Evolutionary conservation across 1,140 invertebrate genomes (phyloP), one percentile per base, ranked within the genome.

Genomic region (Pristionchus pacificus): DNA sequence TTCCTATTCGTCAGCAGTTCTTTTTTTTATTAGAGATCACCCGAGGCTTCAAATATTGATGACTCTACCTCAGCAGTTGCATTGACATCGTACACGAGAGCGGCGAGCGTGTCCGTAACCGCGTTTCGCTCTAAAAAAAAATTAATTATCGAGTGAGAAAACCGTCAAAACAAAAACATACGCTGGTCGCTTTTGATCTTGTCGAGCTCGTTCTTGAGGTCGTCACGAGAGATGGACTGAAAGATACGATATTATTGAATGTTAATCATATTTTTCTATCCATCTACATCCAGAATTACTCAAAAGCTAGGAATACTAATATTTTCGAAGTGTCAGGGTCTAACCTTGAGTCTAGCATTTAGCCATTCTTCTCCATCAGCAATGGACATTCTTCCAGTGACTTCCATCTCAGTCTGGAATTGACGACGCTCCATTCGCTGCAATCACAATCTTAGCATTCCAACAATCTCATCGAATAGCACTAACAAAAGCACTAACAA

Each of bases 51-150:
- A 78, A 62, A 28, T 71, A 76, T 25, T 79, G 79, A 29, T 79
- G 64, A 64, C 82, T 72, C 65, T n/a, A 83, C 81, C 70, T 83
- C 81, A 6, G 81, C 81, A 1, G 81, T 83, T 15, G 81, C 81
- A 66, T 83, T 84, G n/a, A 84, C 82, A 71, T 83, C 81, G 65
- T 84, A 84, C 25, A 84, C 83, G 6, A 83, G 64, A n/a, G 81
- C 81, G 13, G 81, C 81, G 29, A 83, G 67, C 15, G 81, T 83
- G 72, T 83, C 81, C 3, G 69, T 73, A 1, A 84, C 82, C 2
- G 75, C 81, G 69, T 83, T 76, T 61, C 75, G 69, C 27, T 69
- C 79, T 81, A 55, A 31, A 82, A 77, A 57, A 15, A n/a, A 62
- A 25, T 2, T 19, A 55, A 15, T 58, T 15, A 13, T n/a, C 55